Evolutionary conservation across 2,888 invertebrate species (phyloP), one percentile per base, ranked within the genome.

Genomic region (Sinelater perroti): DNA sequence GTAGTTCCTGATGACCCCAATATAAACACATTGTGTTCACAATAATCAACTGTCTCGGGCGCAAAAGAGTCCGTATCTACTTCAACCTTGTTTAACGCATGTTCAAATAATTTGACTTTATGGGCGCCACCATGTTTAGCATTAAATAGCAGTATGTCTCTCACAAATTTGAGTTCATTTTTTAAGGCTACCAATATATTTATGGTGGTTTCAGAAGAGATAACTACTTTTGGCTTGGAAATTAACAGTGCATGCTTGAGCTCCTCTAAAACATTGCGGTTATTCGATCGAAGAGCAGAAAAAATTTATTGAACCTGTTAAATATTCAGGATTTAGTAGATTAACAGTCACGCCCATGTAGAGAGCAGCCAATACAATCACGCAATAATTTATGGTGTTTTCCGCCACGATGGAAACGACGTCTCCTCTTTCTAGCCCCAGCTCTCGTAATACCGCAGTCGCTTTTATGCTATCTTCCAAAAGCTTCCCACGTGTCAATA

Each of bases 1-100:
- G 85, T 84, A 0, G 89, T 89, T 40, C 89, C 89, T 53, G 88
- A 88, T 20, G 88, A 89, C 74, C 84, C 87, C 56, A 87, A 44
- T 17, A 74, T 67, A 17, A 69, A 65, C 7, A 70, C 70, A 0
- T 8, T 11, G 69, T 86, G 84, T 1, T 84, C 79, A 0, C 31
- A 31, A 18, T 81, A 79, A 64, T 85, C 79, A 0, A 85, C 80
- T 3, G 62, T 13, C 2, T 69, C 68, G 62, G 82, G 77, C 46
- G 75, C 72, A 36, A 85, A 76, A 0, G 73, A 59, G 53, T 75
- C 69, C 47, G 76, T 75, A 59, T n/a, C 72, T 65, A 74, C 66
- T 79, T 10, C 40, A 77, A 75, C 2, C 73, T 11, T 52, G 2
- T 21, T 36, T 3, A 54, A 31, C 26, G 54, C 49, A 10, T 44